Conservation (phyloP, 2,113 vertebrate genomes). For the Apus apus region DNA sequence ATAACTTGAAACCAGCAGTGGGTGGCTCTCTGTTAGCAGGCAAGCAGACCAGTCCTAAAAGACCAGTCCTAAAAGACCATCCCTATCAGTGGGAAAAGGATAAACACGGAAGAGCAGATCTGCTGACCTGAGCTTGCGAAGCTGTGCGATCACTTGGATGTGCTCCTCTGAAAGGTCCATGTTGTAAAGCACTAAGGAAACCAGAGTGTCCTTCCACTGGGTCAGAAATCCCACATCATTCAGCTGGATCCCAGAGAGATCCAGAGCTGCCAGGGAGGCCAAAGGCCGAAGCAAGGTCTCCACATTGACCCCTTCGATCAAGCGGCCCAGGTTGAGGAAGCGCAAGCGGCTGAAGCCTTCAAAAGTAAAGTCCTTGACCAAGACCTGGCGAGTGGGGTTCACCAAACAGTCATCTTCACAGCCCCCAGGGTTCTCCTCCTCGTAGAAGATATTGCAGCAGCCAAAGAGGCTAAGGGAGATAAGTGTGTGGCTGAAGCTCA, state of each 20-base stretch:
- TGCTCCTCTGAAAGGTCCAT: slow-evolving; percentile 95
- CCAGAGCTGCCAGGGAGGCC: slow-evolving; percentile 84
- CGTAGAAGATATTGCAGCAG: slow-evolving; percentile 90
- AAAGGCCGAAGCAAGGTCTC: slow-evolving; percentile 88
- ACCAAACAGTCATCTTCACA: slow-evolving; percentile 85
- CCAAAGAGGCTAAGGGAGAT: slow-evolving; percentile 94
- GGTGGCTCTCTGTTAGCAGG: background rate
- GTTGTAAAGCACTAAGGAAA: slow-evolving; percentile 95
- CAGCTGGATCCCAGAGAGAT: slow-evolving; percentile 90
- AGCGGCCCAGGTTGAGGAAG: slow-evolving; percentile 90
- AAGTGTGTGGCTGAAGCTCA: slow-evolving; percentile 88
- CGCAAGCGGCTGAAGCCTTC: slow-evolving; percentile 91
- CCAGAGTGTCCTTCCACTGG: slow-evolving; percentile 93
- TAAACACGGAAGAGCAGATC: background rate
- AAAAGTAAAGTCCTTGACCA: slow-evolving; percentile 92
- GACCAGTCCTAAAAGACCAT: background rate
- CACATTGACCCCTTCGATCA: slow-evolving; percentile 86
- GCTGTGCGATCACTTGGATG: slow-evolving; percentile 86
- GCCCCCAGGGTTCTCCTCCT: slow-evolving; percentile 86
- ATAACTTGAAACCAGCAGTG: background rate
- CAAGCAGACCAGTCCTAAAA: background rate
- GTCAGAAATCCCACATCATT: slow-evolving; percentile 86
- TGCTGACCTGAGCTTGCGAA: slow-evolving; percentile 89
- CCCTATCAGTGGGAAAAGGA: background rate
- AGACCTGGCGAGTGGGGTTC: slow-evolving; percentile 83